A percentile compares a stretch with the other conserved stretches of the same genome.
Conservation (phyloP, 2,797 vertebrate genomes). For the Loris lydekkerianus region DNA sequence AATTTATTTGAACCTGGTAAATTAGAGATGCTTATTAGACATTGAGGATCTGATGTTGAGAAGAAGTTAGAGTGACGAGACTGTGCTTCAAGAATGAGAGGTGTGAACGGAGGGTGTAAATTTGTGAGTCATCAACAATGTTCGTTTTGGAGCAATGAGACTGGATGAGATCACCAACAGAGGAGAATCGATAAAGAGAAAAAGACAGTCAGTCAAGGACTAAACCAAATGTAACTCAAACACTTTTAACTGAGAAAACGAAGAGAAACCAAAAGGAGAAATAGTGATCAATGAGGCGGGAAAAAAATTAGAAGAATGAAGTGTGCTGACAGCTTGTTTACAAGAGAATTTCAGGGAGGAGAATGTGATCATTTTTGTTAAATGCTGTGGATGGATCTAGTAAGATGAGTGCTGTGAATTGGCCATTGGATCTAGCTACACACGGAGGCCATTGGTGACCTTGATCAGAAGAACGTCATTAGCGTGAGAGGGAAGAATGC, state of each 20-base stretch:
- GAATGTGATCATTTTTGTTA: background rate
- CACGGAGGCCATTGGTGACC: background rate
- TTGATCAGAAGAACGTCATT: background rate
- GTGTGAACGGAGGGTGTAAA: background rate
- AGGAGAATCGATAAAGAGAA: background rate
- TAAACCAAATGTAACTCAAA: background rate
- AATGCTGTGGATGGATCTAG: background rate
- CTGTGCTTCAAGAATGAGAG: background rate
- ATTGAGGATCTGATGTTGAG: background rate
- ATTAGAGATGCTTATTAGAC: background rate
- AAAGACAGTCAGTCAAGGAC: background rate
- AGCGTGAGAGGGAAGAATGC: background rate
- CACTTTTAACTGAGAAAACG: background rate
- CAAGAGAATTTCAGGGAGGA: constrained; percentile 4
- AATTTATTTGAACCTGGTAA: background rate
- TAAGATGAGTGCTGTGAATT: background rate
- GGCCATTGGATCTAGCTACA: background rate
- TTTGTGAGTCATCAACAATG: background rate
- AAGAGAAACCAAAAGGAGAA: background rate
- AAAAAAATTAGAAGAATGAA: constrained; percentile 1
- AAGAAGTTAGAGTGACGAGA: background rate
- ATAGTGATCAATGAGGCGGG: background rate
- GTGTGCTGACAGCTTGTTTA: background rate
- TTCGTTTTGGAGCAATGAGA: background rate
- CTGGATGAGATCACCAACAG: background rate